Conservation (phyloP, 2,113 vertebrate species). For the Camelus dromedarius region DNA sequence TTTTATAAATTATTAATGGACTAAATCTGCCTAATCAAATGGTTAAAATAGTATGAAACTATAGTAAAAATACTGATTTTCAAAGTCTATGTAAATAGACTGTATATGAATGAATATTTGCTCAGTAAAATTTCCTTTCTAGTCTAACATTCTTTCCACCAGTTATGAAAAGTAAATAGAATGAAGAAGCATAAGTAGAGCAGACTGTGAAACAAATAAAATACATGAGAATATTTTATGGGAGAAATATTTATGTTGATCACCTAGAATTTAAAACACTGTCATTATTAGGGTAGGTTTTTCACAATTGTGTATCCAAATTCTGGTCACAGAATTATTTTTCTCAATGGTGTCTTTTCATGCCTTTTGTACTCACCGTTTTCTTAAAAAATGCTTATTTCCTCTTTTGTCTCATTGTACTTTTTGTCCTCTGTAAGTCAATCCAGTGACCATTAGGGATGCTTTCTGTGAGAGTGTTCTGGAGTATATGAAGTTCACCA, state of each 20-base stretch:
- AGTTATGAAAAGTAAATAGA: not conserved
- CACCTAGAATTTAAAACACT: not conserved
- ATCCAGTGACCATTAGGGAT: not conserved
- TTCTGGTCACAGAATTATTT: constrained; percentile 44
- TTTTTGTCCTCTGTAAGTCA: constrained; percentile 9
- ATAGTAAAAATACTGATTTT: not conserved
- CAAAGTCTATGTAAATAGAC: not conserved
- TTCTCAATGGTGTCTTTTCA: not conserved
- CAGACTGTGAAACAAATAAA: not conserved
- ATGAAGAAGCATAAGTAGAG: not conserved
- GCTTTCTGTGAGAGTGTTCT: not conserved
- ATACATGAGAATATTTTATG: not conserved
- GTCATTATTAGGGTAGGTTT: not conserved
- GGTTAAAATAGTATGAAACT: not conserved
- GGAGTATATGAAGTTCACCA: not conserved
- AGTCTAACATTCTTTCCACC: not conserved
- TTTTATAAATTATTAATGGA: constrained; percentile 1
- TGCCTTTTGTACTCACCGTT: not conserved
- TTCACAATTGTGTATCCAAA: not conserved
- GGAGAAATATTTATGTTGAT: not conserved
- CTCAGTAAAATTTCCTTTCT: not conserved
- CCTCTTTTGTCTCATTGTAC: not conserved
- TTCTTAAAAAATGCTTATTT: not conserved
- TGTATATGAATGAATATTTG: not conserved
- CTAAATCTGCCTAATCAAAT: not conserved